Evolutionary conservation across 1,140 invertebrate genomes (phyloP).

Genomic region (Drosophila hydei): DNA sequence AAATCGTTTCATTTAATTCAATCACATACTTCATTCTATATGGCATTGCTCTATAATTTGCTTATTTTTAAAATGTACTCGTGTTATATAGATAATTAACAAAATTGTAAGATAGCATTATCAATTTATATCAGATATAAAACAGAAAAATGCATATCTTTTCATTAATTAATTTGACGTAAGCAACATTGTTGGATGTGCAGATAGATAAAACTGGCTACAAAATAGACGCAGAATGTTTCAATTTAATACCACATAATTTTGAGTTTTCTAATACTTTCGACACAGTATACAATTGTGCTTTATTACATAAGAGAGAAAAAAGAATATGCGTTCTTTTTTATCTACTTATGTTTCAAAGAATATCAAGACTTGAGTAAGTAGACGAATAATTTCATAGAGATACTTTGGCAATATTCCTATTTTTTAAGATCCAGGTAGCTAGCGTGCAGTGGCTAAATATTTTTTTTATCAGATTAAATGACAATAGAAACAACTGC

Average conservation of each 20-base stretch:
- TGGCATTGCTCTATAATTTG: slow-evolving; percentile 15
- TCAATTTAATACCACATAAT: neutral
- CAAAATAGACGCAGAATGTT: neutral
- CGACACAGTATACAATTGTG: neutral
- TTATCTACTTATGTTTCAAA: neutral
- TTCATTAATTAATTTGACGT: neutral
- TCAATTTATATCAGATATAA: slow-evolving; percentile 10
- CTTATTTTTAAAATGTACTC: neutral
- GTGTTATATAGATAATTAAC: slow-evolving; percentile 10
- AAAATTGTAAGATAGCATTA: neutral
- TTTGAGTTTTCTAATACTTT: slow-evolving; percentile 1
- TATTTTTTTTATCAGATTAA: neutral
- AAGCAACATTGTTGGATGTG: slow-evolving; percentile 1
- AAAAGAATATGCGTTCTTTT: neutral
- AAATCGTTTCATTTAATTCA: slow-evolving; percentile 15
- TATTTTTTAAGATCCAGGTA: slow-evolving; percentile 8
- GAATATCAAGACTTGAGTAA: neutral
- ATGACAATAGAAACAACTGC: neutral
- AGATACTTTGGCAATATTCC: slow-evolving; percentile 8
- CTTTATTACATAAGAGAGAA: neutral
- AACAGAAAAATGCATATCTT: neutral
- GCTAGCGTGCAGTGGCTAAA: slow-evolving; percentile 13
- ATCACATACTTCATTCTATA: slow-evolving; percentile 3
- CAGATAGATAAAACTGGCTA: neutral
- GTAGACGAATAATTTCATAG: slow-evolving; percentile 5